Evolutionary conservation across 2,797 vertebrate species (phyloP).

Genomic region (Catharus ustulatus): DNA sequence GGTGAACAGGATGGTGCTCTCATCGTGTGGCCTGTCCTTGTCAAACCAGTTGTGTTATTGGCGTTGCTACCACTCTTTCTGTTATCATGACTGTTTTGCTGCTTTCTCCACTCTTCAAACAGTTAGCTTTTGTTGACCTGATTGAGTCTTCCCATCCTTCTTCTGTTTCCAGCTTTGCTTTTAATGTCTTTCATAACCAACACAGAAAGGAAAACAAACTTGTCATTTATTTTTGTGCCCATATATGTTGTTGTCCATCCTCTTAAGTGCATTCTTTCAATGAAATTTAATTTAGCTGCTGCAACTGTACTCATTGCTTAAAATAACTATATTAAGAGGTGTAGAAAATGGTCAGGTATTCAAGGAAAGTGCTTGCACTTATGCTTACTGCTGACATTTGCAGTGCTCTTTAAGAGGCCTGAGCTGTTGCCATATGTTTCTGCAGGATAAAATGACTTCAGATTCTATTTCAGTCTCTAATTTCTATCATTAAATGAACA

Average conservation of each 20-base stretch:
- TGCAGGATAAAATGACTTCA: not conserved
- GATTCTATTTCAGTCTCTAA: constrained; percentile 4
- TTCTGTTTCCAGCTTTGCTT: not conserved
- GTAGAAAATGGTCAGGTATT: not conserved
- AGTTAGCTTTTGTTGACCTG: not conserved
- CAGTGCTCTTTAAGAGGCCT: not conserved
- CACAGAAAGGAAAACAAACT: not conserved
- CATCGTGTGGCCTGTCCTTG: not conserved
- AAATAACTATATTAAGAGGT: constrained; percentile 20
- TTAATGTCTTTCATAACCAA: not conserved
- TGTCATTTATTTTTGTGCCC: not conserved
- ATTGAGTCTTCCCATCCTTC: not conserved
- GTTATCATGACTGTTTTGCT: not conserved
- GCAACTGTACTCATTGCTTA: not conserved
- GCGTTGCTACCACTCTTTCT: not conserved
- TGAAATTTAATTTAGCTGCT: constrained; percentile 21
- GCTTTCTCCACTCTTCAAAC: not conserved
- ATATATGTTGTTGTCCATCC: not conserved
- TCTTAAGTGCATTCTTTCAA: not conserved
- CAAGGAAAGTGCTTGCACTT: not conserved
- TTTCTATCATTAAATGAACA: constrained; percentile 14
- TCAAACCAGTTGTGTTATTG: not conserved
- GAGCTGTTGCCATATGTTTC: not conserved
- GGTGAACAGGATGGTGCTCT: not conserved
- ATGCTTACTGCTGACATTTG: not conserved